Evolutionary conservation across 1,140 invertebrate genomes (phyloP).

Genomic region (Saccostrea cuccullata): DNA sequence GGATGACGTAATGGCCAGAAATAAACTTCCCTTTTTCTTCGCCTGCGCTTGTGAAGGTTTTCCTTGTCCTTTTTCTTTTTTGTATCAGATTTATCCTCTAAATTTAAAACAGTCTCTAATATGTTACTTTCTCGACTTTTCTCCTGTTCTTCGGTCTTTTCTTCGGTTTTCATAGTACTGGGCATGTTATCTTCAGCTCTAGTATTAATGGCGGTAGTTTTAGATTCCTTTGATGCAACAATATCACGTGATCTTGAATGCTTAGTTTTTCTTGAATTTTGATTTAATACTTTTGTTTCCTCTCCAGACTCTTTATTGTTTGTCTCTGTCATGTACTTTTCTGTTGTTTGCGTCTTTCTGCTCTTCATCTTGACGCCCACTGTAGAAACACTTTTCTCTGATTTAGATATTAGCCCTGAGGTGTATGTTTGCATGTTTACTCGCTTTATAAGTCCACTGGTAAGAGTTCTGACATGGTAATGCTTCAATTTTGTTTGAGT

Average conservation of each 20-base stretch:
- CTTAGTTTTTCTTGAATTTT: not conserved
- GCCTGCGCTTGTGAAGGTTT: not conserved
- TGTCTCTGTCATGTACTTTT: not conserved
- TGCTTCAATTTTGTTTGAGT: not conserved
- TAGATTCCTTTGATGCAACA: not conserved
- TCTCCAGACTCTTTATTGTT: not conserved
- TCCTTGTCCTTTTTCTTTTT: not conserved
- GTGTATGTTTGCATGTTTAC: not conserved
- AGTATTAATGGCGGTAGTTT: no score
- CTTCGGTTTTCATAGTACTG: no score
- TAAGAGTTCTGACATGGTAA: not conserved
- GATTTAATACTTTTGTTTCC: not conserved
- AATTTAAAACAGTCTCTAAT: not conserved
- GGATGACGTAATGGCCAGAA: not conserved
- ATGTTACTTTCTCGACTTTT: not conserved
- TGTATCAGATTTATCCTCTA: not conserved
- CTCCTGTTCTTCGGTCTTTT: not conserved
- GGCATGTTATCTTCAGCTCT: no score
- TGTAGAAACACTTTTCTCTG: not conserved
- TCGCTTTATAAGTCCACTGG: not conserved
- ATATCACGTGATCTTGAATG: not conserved
- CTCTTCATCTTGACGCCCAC: not conserved
- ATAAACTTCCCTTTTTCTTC: not conserved
- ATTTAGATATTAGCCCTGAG: not conserved
- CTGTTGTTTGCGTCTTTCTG: constrained; percentile 6